Evolutionary conservation across 2,797 vertebrate species (phyloP).

Genomic region (Knipowitschia caucasica): DNA sequence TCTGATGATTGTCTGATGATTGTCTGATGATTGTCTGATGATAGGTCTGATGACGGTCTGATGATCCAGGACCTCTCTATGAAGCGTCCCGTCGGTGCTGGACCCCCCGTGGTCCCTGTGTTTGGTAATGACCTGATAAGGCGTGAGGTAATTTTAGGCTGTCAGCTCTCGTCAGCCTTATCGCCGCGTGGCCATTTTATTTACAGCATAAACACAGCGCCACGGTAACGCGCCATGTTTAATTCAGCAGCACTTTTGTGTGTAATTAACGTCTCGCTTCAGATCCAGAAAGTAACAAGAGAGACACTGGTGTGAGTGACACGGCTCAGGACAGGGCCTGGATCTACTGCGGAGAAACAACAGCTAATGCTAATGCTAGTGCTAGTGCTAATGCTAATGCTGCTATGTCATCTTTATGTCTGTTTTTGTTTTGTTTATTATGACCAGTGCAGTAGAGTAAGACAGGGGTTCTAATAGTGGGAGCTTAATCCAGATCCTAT

Average conservation of each 20-base stretch:
- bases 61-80: too few species aligned
- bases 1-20: too few species aligned
- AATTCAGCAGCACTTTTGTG: constrained; percentile 38
- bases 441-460: too few species aligned
- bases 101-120: constrained; percentile 32
- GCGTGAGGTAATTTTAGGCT: constrained; percentile 63
- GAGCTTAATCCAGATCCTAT: too few species aligned
- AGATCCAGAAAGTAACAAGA: constrained; percentile 48
- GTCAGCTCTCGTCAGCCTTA: constrained; percentile 60
- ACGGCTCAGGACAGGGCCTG: constrained; percentile 1
- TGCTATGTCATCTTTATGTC: too few species aligned
- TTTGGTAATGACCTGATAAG: constrained; percentile 66
- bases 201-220: constrained; percentile 48
- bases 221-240: constrained; percentile 44
- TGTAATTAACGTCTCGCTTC: constrained; percentile 61
- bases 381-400: too few species aligned
- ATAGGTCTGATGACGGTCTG: constrained; percentile 12
- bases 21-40: too few species aligned
- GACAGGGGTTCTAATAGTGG: too few species aligned
- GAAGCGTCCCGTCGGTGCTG: constrained; percentile 36
- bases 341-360: background rate
- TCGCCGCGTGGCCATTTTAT: constrained; percentile 49
- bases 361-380: background rate
- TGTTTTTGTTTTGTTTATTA: too few species aligned
- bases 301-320: background rate